Base-by-base conservation (phyloP, 2,113 vertebrate genomes). In the Sander vitreus region DNA sequence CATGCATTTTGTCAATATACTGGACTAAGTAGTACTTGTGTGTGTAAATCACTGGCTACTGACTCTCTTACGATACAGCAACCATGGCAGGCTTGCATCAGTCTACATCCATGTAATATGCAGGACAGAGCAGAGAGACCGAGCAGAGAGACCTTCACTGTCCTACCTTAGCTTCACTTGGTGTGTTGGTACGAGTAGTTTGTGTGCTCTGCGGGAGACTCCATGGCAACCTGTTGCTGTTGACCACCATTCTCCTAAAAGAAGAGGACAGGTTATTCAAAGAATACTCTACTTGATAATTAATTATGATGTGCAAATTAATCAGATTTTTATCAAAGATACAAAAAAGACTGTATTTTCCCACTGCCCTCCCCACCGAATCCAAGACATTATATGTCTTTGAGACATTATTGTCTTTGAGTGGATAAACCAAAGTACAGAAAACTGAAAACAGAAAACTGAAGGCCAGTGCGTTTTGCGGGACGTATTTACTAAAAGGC, bases 151-250 rank as follows among this genome's bases (percentile, higher is more conserved):
- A 45, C 12, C n/a, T 16, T 16, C 12, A 2, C 16, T 14, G 36
- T n/a, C 78, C 33, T 76, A 89, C 93, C 92, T 88, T 91, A 92
- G 91, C 84, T 92, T 96, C 95, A 98, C 95, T 98, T 97, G 95
- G 91, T 95, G 96, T 97, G 97, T 92, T 97, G 97, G 95, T 98
- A 98, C 14, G 97, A 95, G 91, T 96, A 98, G 94, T 95, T 95
- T 70, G 95, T 94, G 53, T 96, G 97, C 91, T 98, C 97, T 73
- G 96, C 89, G 21, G 97, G 89, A 4, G 94, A 92, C 60, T 98
- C 97, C 92, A 97, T 95, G 18, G 96, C 87, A 86, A 97, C 95
- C 88, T 96, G 97, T 71, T 95, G 94, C 86, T 97, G 97, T 82
- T 97, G 96, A 85, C 95, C 93, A 70, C 96, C 93, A 83, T 93